Evolutionary conservation across 1,140 invertebrate genomes (phyloP), one percentile per base, ranked within the genome.

Genomic region (Limonius californicus): DNA sequence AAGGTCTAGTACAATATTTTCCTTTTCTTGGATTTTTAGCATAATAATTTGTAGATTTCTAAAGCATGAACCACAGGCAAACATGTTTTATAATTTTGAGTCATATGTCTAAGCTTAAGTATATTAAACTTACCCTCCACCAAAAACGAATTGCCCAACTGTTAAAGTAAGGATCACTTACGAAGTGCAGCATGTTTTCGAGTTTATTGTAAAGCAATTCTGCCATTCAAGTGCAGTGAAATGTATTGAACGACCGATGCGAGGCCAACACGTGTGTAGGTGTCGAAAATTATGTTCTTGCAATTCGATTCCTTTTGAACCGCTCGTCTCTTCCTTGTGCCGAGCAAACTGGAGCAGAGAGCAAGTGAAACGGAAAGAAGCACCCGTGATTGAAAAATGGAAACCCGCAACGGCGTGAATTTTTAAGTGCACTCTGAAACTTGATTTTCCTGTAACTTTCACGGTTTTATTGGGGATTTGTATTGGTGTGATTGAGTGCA

Each of bases 161-260:
- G 11, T n/a, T 12, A 14, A 39, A 12, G 3, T 39, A 39, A 39
- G n/a, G n/a, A 39, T 39, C n/a, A 14, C 35, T 12, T 39, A 14
- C 35, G n/a, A 39, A 39, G 35, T 39, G 35, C 35, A 39, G 35
- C 35, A 39, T 39, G 35, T 39, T 39, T 39, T 39, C 35, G 35
- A 39, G 35, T 39, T 12, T 39, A 12, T 39, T 39, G 35, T 39
- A 39, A 39, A 39, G 35, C 35, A 39, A 39, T 39, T 39, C n/a
- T 12, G 8, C 35, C 11, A 39, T 39, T 39, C 7, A 39, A 6
- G 35, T 39, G 35, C 35, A 39, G 35, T 39, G 35, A 39, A 39
- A 39, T 12, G 35, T 39, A 39, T n/a, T 14, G 35, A 39, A 39
- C 35, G 35, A 39, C 8, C 35, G 8, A 39, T 39, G 11, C 35